Conservation (phyloP, 2,888 invertebrate species). For the Tineola bisselliella region DNA sequence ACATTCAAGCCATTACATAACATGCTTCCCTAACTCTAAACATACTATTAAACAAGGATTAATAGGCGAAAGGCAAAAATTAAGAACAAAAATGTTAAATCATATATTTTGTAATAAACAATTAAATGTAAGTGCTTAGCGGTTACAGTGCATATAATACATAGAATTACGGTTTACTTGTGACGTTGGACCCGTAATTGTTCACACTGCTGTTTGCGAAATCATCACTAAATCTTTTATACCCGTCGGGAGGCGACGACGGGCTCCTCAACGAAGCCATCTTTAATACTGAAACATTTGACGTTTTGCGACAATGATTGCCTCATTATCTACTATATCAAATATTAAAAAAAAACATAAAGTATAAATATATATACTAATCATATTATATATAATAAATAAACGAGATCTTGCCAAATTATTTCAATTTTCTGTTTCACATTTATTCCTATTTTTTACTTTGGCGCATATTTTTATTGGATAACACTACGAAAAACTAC, state of each 20-base stretch:
- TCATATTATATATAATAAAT: too few relatives aligned
- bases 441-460: background rate
- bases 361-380: too few relatives aligned
- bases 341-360: too few relatives aligned
- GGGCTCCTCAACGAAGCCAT: slow-evolving; percentile 67
- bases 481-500: background rate
- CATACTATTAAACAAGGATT: background rate
- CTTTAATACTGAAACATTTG: slow-evolving; percentile 39
- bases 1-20: background rate
- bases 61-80: slow-evolving; percentile 23
- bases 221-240: slow-evolving; percentile 73
- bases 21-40: background rate
- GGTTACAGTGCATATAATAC: slow-evolving; percentile 53
- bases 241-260: slow-evolving; percentile 70
- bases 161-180: slow-evolving; percentile 64
- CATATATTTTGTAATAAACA: slow-evolving; percentile 55
- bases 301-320: background rate
- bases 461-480: too few relatives aligned
- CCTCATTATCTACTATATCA: too few relatives aligned
- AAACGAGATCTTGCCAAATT: too few relatives aligned
- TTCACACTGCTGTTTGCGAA: slow-evolving; percentile 63
- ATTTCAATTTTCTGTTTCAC: too few relatives aligned
- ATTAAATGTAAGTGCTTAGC: slow-evolving; percentile 31
- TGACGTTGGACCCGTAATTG: slow-evolving; percentile 71
- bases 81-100: slow-evolving; percentile 55